Percentiles rank a stretch among this genome's conserved stretches.
phyloP scores from a whole-genome alignment of 2,888 invertebrate species.

The Diarsia dahlii region DNA sequence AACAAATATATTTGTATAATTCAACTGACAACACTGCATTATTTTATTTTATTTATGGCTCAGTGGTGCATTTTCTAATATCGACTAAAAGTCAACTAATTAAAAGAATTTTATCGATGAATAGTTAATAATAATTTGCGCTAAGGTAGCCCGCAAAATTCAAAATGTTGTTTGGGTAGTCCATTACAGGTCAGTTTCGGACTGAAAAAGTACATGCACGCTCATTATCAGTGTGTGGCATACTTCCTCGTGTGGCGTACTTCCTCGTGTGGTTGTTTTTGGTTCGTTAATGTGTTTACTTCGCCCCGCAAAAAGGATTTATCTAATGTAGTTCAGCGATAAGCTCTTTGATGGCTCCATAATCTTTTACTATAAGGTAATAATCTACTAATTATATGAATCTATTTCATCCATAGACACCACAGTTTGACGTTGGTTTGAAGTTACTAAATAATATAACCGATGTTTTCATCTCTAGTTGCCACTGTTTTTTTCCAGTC shows the following conservation, averaged over 20 bases:
- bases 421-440: background rate
- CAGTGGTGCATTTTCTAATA: background rate
- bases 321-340: background rate
- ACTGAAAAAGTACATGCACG: too few relatives aligned
- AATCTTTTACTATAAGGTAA: background rate
- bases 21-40: slow-evolving; percentile 6
- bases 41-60: background rate
- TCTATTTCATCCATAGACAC: too few relatives aligned
- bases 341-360: background rate
- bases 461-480: background rate
- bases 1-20: background rate
- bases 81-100: slow-evolving; percentile 16
- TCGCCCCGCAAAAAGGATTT: too few relatives aligned
- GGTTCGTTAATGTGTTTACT: too few relatives aligned
- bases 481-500: slow-evolving; percentile 29
- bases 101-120: background rate
- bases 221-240: too few relatives aligned
- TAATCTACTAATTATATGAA: background rate
- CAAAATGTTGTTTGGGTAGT: background rate
- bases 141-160: background rate
- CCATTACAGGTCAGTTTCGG: too few relatives aligned
- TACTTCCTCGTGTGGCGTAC: too few relatives aligned
- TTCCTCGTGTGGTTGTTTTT: too few relatives aligned
- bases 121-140: background rate
- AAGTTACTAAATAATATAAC: background rate